Base-by-base conservation (phyloP, 2,888 invertebrate species). In the Arctia plantaginis region DNA sequence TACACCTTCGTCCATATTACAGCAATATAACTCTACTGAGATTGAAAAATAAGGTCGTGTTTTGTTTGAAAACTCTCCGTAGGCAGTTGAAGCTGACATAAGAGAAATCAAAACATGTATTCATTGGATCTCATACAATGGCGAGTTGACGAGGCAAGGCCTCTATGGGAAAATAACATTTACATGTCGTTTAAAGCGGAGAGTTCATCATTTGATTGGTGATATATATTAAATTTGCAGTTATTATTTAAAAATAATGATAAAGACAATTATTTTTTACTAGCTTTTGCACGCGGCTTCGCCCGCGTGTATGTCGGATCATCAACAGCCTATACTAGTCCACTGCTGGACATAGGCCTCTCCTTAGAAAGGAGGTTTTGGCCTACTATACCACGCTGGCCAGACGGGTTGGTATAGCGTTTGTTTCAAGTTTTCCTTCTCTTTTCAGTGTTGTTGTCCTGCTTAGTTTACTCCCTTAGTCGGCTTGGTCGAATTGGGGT, bases 41-140 rank as follows among this genome's bases (percentile, higher is more conserved):
- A 27, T 0, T 0, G 0, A 0, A 35, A 13, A 39, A 75, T 80
- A 83, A 33, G 73, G 78, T 74, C 13, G 27, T 70, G 7, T 73
- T 75, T 77, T n/a, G 35, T 55, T 20, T 78, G 75, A 44, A 33
- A 23, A 15, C 12, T 47, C 51, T 8, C 23, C 8, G 1, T 30
- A 30, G 27, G 62, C 30, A 59, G 71, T 75, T 73, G 72, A 65
- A 62, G 69, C 77, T 81, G 79, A 78, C 78, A 75, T 80, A 80
- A 81, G 85, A 82, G 84, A 85, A 85, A 85, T 84, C 84, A 82
- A 82, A 86, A 81, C 81, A 79, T 72, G 77, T 75, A 86, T 84
- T 83, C 82, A 84, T 74, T 47, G 76, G 71, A 71, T 39, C 77
- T 80, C 70, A 66, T 84, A 83, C 85, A 85, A 83, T 81, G 72